A percentile compares a stretch with the other conserved stretches of the same genome.
These are phyloP conservation scores for Propithecus deckenii DNA, from an alignment of 2,797 vertebrate species.

Conservation along the genomic window DNA sequence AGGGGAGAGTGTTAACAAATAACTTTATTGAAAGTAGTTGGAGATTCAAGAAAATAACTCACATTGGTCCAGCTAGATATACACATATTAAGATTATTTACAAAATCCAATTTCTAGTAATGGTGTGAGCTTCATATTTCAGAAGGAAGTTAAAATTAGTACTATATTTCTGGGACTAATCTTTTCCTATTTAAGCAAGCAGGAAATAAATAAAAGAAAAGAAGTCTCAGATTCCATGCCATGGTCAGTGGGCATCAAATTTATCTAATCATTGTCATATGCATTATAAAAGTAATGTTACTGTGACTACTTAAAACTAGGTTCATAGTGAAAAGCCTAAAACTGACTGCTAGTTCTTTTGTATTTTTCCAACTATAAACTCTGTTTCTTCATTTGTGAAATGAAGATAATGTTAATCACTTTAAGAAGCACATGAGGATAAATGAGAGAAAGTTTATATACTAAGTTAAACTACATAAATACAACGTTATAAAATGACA, in stretches of 20 bases:
- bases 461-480: slow-evolving; percentile 51
- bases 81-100: not conserved
- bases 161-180: not conserved
- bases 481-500: slow-evolving; percentile 47
- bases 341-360: not conserved
- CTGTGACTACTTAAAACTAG: not conserved
- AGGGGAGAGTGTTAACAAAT: not conserved
- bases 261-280: not conserved
- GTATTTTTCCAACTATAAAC: not conserved
- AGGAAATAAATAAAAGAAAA: slow-evolving; percentile 29
- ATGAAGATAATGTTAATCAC: slow-evolving; percentile 48
- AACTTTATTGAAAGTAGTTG: not conserved
- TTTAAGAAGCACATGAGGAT: slow-evolving; percentile 38
- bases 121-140: not conserved
- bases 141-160: slow-evolving; percentile 41
- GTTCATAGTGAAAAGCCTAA: not conserved
- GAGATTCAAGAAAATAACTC: too few species aligned
- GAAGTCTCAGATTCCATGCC: not conserved
- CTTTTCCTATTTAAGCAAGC: not conserved
- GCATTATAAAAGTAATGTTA: not conserved
- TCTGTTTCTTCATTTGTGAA: slow-evolving; percentile 35
- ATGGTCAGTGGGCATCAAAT: not conserved
- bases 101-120: slow-evolving; percentile 38
- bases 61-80: too few species aligned
- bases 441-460: slow-evolving; percentile 55